Evolutionary conservation across 1,140 invertebrate genomes (phyloP).

Genomic region (Asobara japonica): DNA sequence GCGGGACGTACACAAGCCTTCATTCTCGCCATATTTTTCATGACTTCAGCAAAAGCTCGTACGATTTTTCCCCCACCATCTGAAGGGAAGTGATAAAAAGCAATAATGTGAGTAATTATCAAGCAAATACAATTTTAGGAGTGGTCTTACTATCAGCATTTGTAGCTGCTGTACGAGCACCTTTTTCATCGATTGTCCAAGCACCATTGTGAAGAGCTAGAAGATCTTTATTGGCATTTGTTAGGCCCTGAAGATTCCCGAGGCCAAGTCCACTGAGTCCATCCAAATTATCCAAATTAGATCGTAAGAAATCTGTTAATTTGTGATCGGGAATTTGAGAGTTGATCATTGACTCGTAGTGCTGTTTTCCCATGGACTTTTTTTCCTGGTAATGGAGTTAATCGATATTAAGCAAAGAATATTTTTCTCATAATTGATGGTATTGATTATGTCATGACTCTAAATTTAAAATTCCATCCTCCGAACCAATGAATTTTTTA

Average conservation of each 20-base stretch:
- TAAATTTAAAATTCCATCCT: no score
- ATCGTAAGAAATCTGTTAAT: slow-evolving; percentile 70
- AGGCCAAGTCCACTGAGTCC: slow-evolving; percentile 66
- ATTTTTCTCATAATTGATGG: no score
- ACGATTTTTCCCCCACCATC: slow-evolving; percentile 84
- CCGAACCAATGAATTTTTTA: no score
- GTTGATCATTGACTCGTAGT: slow-evolving; percentile 59
- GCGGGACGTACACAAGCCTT: slow-evolving; percentile 84
- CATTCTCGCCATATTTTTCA: slow-evolving; percentile 87
- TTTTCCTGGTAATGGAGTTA: no score
- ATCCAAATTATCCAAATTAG: slow-evolving; percentile 78
- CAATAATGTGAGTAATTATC: not conserved
- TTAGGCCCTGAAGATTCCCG: slow-evolving; percentile 57
- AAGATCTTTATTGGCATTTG: slow-evolving; percentile 73
- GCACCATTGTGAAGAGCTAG: slow-evolving; percentile 75
- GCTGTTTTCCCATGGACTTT: slow-evolving; percentile 41
- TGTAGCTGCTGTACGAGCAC: slow-evolving; percentile 51
- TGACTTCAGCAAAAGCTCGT: slow-evolving; percentile 81
- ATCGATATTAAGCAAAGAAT: no score
- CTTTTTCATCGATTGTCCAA: slow-evolving; percentile 66
- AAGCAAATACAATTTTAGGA: not conserved
- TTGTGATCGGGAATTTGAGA: slow-evolving; percentile 69
- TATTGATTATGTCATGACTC: no score
- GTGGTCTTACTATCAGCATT: slow-evolving; percentile 55
- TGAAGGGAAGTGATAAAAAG: slow-evolving; percentile 30